Evolutionary conservation across 2,113 vertebrate genomes (phyloP).

Genomic region (Tetrao urogallus): DNA sequence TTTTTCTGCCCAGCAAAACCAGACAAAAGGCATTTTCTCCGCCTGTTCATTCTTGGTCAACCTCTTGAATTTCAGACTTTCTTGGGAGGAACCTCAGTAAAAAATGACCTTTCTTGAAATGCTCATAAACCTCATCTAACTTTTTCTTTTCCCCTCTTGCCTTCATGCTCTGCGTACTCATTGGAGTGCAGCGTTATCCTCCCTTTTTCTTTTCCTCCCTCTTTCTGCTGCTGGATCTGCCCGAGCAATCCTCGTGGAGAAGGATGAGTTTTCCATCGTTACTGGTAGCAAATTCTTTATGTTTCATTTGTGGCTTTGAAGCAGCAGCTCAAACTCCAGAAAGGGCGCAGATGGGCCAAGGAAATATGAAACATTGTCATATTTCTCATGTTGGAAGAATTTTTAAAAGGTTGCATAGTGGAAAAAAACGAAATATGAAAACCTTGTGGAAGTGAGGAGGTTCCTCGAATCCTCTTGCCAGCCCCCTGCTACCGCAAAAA

Average conservation of each 20-base stretch:
- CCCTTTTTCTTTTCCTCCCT: neutral
- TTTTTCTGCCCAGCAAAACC: neutral
- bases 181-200: neutral
- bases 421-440: constrained; percentile 57
- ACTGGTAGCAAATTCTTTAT: constrained; percentile 50
- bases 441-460: constrained; percentile 19
- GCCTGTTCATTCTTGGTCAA: neutral
- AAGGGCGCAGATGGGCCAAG: constrained; percentile 28
- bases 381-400: constrained; percentile 34
- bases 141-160: neutral
- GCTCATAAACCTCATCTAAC: neutral
- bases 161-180: neutral
- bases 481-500: constrained; percentile 16
- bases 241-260: neutral
- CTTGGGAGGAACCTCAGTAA: neutral
- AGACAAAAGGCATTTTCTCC: neutral
- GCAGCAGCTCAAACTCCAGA: constrained; percentile 36
- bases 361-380: constrained; percentile 55
- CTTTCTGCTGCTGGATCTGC: neutral
- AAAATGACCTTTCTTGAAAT: constrained; percentile 29
- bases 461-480: constrained; percentile 41
- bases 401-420: constrained; percentile 61
- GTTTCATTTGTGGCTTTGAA: constrained; percentile 53
- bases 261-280: constrained; percentile 23
- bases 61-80: neutral